These are phyloP conservation scores for Lycophotia porphyrea DNA, from an alignment of 2,888 invertebrate genomes.

Conservation along the genomic window DNA sequence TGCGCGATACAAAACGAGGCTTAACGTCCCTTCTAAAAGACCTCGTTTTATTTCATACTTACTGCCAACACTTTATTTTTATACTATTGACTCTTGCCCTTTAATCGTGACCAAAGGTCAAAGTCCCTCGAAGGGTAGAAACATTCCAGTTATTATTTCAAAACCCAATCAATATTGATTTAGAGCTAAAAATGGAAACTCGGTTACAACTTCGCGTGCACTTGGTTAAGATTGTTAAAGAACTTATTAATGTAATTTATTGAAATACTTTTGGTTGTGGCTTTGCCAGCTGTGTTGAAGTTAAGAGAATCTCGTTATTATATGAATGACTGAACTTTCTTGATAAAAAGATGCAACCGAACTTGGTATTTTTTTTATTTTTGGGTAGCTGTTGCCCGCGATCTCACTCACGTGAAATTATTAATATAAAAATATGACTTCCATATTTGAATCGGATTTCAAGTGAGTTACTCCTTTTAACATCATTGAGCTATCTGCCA, in stretches of 20 bases:
- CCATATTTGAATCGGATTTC: no score
- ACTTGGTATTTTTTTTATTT: neutral
- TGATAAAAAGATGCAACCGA: neutral
- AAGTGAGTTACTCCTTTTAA: neutral
- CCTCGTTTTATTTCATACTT: constrained; percentile 46
- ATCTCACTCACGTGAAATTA: no score
- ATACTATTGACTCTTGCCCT: constrained; percentile 54
- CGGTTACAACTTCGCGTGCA: constrained; percentile 21
- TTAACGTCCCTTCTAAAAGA: constrained; percentile 30
- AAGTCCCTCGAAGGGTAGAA: constrained; percentile 21
- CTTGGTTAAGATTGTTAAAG: constrained; percentile 11
- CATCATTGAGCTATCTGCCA: no score
- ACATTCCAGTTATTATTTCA: constrained; percentile 39
- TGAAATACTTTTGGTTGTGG: constrained; percentile 25
- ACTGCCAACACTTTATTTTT: constrained; percentile 46
- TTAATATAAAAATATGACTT: no score
- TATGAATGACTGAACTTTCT: neutral
- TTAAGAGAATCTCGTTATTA: constrained; percentile 9
- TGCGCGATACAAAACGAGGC: constrained; percentile 43
- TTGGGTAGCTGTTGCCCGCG: no score
- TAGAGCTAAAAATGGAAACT: constrained; percentile 15
- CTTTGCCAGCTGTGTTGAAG: constrained; percentile 19
- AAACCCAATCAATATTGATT: constrained; percentile 36
- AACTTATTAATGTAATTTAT: constrained; percentile 32
- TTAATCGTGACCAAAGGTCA: constrained; percentile 35